Evolutionary conservation across 2,797 vertebrate species (phyloP), one percentile per base, ranked within the genome.

Genomic region (Erithacus rubecula): DNA sequence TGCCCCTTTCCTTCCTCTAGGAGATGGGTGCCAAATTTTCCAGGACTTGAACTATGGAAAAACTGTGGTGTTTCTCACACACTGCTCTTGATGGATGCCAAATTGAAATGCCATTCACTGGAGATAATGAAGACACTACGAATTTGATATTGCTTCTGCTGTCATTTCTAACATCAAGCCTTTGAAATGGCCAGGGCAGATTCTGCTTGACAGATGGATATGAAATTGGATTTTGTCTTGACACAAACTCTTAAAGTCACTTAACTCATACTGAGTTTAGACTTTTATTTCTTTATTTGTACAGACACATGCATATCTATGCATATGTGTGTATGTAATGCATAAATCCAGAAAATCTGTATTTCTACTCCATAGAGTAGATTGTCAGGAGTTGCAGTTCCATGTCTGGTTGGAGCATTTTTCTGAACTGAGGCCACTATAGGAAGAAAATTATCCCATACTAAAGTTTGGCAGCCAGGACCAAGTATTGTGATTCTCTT

Each of bases 191-290:
- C 69, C 32, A 11, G 77, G 41, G 80, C 76, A 88, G 65, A 81
- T 72, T 83, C 75, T 63, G 19, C 53, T 69, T 89, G 83, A 93
- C 77, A 87, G 65, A 89, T 88, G 70, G 59, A 52, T 65, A 78
- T 83, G 77, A 88, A 92, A 89, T 49, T 84, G 87, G 62, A 63
- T 78, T 88, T 83, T 83, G 43, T 86, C 76, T 84, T 90, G 49
- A 51, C 37, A 49, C 74, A 52, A 65, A 30, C 41, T 82, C 72
- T 59, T 83, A 22, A 0, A 84, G 71, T 41, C 36, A 59, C 46
- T 81, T 74, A 78, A 68, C 55, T 89, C 44, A 60, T 27, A 36
- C 36, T 59, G 65, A 69, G 65, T 84, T 94, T 78, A 77, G 64
- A 37, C 76, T 91, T 89, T 19, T 49, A 37, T 87, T 81, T 90